Evolutionary conservation across 2,888 invertebrate species (phyloP).

Genomic region (Drosophila prolongata): DNA sequence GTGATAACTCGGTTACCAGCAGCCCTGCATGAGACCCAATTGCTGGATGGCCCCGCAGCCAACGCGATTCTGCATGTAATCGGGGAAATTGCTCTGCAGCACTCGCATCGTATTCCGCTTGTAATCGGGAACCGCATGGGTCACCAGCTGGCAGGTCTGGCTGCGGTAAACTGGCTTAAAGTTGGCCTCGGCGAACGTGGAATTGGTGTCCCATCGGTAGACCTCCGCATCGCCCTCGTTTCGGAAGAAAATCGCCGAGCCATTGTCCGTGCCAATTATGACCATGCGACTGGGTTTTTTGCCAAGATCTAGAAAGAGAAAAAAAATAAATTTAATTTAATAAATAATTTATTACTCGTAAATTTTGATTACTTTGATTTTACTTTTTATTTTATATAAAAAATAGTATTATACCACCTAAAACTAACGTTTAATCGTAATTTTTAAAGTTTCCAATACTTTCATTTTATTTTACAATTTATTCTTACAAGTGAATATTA

Average conservation of each 20-base stretch:
- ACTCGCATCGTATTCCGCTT: constrained; percentile 86
- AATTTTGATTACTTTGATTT: too few species aligned
- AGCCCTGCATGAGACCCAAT: constrained; percentile 83
- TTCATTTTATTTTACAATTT: too few species aligned
- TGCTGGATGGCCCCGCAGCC: constrained; percentile 87
- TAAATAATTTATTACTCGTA: background rate
- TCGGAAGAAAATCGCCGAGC: constrained; percentile 87
- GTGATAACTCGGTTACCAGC: constrained; percentile 67
- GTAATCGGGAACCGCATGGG: constrained; percentile 87
- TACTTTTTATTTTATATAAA: too few species aligned
- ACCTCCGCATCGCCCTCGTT: constrained; percentile 86
- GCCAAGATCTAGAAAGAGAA: constrained; percentile 85
- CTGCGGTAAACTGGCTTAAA: constrained; percentile 86
- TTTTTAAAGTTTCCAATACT: too few species aligned
- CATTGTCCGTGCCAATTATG: constrained; percentile 87
- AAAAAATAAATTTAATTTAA: background rate
- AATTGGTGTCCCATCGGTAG: constrained; percentile 87
- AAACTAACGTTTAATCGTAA: too few species aligned
- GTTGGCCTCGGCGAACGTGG: constrained; percentile 84
- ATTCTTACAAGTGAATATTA: too few species aligned
- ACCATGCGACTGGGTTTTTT: constrained; percentile 86
- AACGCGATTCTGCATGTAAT: constrained; percentile 87
- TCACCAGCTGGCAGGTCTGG: constrained; percentile 86
- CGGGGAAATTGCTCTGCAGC: constrained; percentile 88
- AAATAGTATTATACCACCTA: too few species aligned